Base-by-base conservation (phyloP, 2,113 vertebrate genomes). In the Choloepus hoffmanni region DNA sequence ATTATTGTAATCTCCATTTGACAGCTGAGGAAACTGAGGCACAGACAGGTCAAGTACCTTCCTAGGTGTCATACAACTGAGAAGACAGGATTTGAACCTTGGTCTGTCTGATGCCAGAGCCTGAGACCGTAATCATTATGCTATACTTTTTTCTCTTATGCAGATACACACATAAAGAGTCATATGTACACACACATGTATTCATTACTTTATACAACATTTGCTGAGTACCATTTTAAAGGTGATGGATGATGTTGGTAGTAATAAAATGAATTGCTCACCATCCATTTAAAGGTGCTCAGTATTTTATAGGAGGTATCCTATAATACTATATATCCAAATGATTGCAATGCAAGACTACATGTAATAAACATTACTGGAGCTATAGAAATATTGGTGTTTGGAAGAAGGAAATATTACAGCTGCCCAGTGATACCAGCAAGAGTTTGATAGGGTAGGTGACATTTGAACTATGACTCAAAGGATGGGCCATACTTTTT, bases 81-180 rank as follows among this genome's bases (percentile, higher is more conserved):
- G 7, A 92, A 83, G 89, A 65, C 10, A 83, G 83, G 63, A 74
- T 90, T 88, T 95, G 82, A 96, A 79, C 36, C 23, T 36, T 86
- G 45, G 14, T 48, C 45, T 84, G 6, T 62, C 76, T 77, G 60
- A 58, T 48, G 11, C 40, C 62, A 73, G 33, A 85, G 16, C 62
- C 76, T 68, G 48, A 90, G 55, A 8, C 26, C n/a, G 72, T 95
- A 28, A 58, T 78, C 67, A 65, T 13, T 77, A 26, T 36, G 36
- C 18, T 90, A 18, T 24, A 36, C 21, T 86, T 92, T 96, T 68
- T 8, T 83, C 40, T 93, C 85, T 91, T 50, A 77, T 50, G 53
- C 5, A 68, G 53, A 45, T 0, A 53, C 14, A 2, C 30, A 2
- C 10, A 62, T 7, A 95, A 4, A 55, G 3, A 58, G 33, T 87